Percentiles rank a stretch among this genome's conserved stretches.
phyloP scores from a whole-genome alignment of 1,140 invertebrate genomes.

The Drosophila leontia region DNA sequence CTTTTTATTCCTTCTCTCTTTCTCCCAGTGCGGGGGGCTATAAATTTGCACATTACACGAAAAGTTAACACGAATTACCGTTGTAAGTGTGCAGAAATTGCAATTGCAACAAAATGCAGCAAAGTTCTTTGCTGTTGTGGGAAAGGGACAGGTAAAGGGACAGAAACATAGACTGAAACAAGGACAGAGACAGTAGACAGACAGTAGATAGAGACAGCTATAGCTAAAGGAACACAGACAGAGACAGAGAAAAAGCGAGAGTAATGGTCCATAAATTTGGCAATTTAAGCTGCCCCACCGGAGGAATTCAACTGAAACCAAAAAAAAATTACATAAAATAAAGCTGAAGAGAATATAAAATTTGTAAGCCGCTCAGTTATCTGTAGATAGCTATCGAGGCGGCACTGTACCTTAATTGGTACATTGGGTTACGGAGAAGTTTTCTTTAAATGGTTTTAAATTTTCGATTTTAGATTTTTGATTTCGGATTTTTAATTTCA shows the following conservation, averaged over 20 bases:
- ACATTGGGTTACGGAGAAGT: no score
- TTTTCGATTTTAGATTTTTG: no score
- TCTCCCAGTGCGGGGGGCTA: constrained; percentile 4
- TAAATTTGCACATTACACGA: constrained; percentile 66
- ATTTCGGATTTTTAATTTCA: no score
- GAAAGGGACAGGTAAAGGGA: no score
- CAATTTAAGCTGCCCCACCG: constrained; percentile 27
- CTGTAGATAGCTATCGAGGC: constrained; percentile 8
- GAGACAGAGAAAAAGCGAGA: background rate
- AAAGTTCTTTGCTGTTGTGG: background rate
- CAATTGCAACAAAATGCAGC: constrained; percentile 50
- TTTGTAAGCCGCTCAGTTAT: background rate
- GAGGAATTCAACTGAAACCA: background rate
- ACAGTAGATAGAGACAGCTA: background rate
- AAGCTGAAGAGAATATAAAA: background rate
- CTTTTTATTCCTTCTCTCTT: background rate
- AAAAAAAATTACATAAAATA: background rate
- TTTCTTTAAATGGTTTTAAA: no score
- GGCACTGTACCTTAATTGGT: constrained; percentile 13
- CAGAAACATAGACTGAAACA: background rate
- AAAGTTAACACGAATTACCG: constrained; percentile 68
- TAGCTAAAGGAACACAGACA: background rate
- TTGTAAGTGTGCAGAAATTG: constrained; percentile 69
- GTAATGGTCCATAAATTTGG: constrained; percentile 59
- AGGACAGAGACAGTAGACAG: background rate